A percentile compares a stretch with the other conserved stretches of the same genome.
These are phyloP conservation scores for Chaetodon trifascialis DNA, from an alignment of 2,113 vertebrate genomes.

Conservation along the genomic window DNA sequence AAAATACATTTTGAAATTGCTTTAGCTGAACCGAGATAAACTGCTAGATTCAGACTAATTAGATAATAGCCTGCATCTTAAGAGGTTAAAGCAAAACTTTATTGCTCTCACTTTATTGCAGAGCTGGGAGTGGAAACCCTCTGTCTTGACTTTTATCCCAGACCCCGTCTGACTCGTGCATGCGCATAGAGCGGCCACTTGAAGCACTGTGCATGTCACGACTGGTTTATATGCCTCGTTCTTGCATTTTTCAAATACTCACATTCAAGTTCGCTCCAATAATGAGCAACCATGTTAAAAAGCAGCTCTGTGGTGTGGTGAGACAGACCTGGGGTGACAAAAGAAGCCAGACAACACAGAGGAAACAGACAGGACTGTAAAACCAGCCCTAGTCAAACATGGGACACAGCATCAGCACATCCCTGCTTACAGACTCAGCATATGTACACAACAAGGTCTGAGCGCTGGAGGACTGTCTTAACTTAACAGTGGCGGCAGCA, in stretches of 20 bases:
- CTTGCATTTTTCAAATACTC: conserved; percentile 62
- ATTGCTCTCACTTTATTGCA: conserved; percentile 43
- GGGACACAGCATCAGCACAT: conserved; percentile 21
- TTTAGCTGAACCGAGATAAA: conserved; percentile 30
- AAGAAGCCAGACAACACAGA: conserved; percentile 39
- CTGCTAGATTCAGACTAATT: conserved; percentile 38
- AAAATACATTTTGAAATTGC: conserved; percentile 31
- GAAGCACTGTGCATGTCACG: conserved; percentile 55
- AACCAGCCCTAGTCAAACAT: conserved; percentile 44
- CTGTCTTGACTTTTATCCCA: conserved; percentile 38
- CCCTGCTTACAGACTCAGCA: conserved; percentile 22
- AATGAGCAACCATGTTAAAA: conserved; percentile 20
- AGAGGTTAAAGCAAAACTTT: conserved; percentile 30
- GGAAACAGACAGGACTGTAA: conserved; percentile 48
- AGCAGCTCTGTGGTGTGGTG: conserved; percentile 32
- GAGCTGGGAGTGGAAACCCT: conserved; percentile 47
- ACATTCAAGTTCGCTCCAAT: neutral
- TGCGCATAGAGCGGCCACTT: conserved; percentile 41
- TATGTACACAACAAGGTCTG: neutral
- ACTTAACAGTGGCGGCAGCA: neutral
- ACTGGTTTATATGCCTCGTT: conserved; percentile 44
- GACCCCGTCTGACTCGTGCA: conserved; percentile 52
- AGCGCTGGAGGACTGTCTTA: conserved; percentile 5
- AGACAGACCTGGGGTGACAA: conserved; percentile 37
- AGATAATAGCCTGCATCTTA: conserved; percentile 48